Conservation (phyloP, 1,140 invertebrate species). For the Drosophila simulans region DNA sequence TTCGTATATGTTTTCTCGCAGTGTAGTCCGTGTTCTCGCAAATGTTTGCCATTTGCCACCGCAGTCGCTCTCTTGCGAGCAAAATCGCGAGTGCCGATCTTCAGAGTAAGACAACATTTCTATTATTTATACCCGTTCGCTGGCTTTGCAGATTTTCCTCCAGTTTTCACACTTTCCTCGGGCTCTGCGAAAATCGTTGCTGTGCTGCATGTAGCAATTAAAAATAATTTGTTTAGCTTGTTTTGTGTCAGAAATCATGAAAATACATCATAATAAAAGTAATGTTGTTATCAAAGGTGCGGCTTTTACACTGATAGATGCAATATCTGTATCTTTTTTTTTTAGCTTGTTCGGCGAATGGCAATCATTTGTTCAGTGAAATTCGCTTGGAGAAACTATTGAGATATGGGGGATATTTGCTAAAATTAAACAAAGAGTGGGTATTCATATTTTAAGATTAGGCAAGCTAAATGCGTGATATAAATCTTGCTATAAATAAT, state of each 20-base stretch:
- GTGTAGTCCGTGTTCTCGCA: slow-evolving; percentile 46
- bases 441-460: slow-evolving; percentile 7
- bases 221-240: slow-evolving; percentile 80
- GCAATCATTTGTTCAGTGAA: slow-evolving; percentile 30
- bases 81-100: slow-evolving; percentile 61
- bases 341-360: slow-evolving; percentile 31
- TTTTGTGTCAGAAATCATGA: slow-evolving; percentile 73
- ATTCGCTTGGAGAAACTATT: slow-evolving; percentile 22
- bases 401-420: slow-evolving; percentile 12
- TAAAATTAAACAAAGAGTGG: slow-evolving; percentile 23
- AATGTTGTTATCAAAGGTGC: slow-evolving; percentile 60
- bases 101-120: slow-evolving; percentile 61
- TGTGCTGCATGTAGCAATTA: slow-evolving; percentile 69
- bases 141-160: slow-evolving; percentile 52
- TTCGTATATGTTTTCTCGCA: not conserved
- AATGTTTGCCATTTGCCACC: slow-evolving; percentile 65
- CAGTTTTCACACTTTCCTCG: slow-evolving; percentile 76
- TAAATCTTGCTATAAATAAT: too few relatives aligned
- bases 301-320: slow-evolving; percentile 32
- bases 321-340: slow-evolving; percentile 40
- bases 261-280: slow-evolving; percentile 73
- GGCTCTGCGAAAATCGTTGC: slow-evolving; percentile 30
- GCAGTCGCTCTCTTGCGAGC: slow-evolving; percentile 15
- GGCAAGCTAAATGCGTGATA: not conserved
- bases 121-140: slow-evolving; percentile 72